Evolutionary conservation across 2,888 invertebrate genomes (phyloP), one percentile per base, ranked within the genome.

Genomic region (Dasysyrphus albostriatus): DNA sequence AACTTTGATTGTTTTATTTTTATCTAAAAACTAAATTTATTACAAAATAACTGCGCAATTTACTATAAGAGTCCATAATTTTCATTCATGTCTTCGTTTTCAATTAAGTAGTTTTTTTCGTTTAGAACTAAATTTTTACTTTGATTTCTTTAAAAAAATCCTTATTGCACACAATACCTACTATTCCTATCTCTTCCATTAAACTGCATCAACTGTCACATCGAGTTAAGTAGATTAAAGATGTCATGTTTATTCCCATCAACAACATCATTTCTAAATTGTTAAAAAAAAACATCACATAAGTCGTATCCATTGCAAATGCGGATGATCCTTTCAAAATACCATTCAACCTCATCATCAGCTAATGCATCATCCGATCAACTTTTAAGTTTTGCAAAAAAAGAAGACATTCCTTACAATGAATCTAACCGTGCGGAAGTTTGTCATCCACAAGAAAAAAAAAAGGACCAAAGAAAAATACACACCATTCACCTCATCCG

Each of bases 351-450:
- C 54, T 79, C 78, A 82, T 78, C 87, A 78, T 81, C 81, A 82
- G 49, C 70, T 87, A 83, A 87, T 83, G 80, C 80, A 83, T 83
- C 80, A 83, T 80, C 80, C 80, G 80, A 79, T 83, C 83, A 83
- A 80, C 80, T 80, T 79, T 65, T 16, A 75, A 79, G 79, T 78
- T 78, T 59, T 67, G 51, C 29, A 69, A 24, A 9, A 8, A 73
- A 37, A 65, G 42, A 29, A 39, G 65, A 24, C 24, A 19, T 12
- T 4, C 24, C 34, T 8, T 14, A 91, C 91, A 91, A 91, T 90
- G 88, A 89, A 89, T 88, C 89, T 90, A 92, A 90, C 90, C 90
- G 90, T 91, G 91, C 91, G 91, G 91, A 90, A 90, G 89, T 89
- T 88, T 90, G 90, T 92, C 89, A 91, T 90, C 89, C 89, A 29